Percentiles rank a stretch among this genome's conserved stretches.
Conservation (phyloP, 1,140 invertebrate genomes). For the Cyrtorhinus lividipennis region DNA sequence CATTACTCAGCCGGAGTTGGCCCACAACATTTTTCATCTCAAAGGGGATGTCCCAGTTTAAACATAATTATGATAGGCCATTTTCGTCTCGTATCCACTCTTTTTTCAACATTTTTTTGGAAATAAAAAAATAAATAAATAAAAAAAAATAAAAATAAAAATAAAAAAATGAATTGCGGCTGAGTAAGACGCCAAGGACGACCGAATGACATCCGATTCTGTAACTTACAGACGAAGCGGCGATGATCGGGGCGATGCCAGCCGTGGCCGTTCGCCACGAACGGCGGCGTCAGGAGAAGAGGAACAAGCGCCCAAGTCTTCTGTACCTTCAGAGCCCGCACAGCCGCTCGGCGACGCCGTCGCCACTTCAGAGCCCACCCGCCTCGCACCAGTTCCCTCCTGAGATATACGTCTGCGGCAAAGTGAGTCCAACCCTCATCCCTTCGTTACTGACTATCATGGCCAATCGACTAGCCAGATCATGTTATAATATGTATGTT, state of each 20-base stretch:
- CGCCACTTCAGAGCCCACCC: slow-evolving; percentile 39
- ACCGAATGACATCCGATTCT: no score
- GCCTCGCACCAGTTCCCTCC: slow-evolving; percentile 41
- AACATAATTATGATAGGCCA: no score
- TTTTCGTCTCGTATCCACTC: no score
- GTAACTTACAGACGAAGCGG: slow-evolving; percentile 29
- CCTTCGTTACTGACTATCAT: neutral
- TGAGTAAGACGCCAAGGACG: no score
- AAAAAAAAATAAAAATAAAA: no score
- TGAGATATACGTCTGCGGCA: slow-evolving; percentile 55
- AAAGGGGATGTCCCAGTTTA: no score
- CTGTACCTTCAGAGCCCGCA: slow-evolving; percentile 39
- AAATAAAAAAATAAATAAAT: no score
- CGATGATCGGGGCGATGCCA: slow-evolving; percentile 75
- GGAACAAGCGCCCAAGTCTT: slow-evolving; percentile 47
- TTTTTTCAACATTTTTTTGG: no score
- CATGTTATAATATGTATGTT: no score
- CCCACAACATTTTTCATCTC: no score
- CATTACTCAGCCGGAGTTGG: no score
- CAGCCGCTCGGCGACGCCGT: slow-evolving; percentile 24
- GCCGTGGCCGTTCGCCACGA: slow-evolving; percentile 69
- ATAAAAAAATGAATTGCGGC: no score
- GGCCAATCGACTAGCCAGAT: neutral
- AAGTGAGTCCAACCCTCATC: slow-evolving; percentile 34
- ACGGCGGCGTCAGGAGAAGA: slow-evolving; percentile 54